Conservation (phyloP, 2,113 vertebrate genomes). For the Corydoras maculifer region DNA sequence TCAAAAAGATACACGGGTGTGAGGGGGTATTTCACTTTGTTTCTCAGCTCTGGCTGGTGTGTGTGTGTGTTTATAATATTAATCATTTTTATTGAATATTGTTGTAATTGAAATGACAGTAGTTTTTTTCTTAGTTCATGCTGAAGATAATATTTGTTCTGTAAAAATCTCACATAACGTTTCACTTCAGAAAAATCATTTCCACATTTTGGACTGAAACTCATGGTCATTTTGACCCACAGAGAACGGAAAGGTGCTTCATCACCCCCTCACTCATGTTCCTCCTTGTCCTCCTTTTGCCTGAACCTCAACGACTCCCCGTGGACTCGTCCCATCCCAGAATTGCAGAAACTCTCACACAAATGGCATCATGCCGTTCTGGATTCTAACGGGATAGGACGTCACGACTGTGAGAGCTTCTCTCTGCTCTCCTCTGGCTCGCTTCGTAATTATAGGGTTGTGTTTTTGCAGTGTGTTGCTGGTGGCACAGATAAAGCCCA, state of each 20-base stretch:
- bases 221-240: not conserved
- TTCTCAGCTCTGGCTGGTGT: too few species aligned
- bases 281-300: not conserved
- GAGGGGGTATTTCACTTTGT: too few species aligned
- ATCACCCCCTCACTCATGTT: not conserved
- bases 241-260: not conserved
- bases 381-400: not conserved
- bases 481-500: slow-evolving; percentile 37
- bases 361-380: not conserved
- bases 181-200: not conserved
- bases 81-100: too few species aligned
- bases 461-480: slow-evolving; percentile 16
- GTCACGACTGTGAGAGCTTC: slow-evolving; percentile 22
- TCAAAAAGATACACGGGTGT: too few species aligned
- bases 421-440: slow-evolving; percentile 10
- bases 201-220: not conserved
- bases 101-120: too few species aligned
- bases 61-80: too few species aligned
- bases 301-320: not conserved
- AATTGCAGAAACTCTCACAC: not conserved
- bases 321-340: not conserved
- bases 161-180: not conserved
- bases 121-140: too few species aligned
- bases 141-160: too few species aligned
- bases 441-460: slow-evolving; percentile 25